Conservation (phyloP, 1,140 invertebrate species). For the Sycophila sp. region DNA sequence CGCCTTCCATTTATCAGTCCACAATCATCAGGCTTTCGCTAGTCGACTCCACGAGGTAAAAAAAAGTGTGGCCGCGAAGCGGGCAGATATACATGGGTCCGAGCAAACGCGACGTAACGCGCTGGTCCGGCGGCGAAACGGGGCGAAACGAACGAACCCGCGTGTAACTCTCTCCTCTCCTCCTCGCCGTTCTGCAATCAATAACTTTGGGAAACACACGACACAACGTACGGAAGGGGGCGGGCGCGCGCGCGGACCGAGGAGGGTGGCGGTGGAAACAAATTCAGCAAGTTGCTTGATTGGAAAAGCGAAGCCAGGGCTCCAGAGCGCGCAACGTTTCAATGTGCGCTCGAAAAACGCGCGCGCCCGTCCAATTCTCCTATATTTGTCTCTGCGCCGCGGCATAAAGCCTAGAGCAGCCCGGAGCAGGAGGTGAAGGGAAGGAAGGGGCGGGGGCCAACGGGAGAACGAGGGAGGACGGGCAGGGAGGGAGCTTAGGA, state of each 20-base stretch:
- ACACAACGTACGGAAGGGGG: too few relatives aligned
- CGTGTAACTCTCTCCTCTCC: neutral
- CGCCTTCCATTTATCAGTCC: slow-evolving; percentile 43
- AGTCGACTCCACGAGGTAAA: neutral
- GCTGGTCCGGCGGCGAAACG: too few relatives aligned
- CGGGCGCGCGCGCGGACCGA: too few relatives aligned
- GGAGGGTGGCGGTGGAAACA: slow-evolving; percentile 62
- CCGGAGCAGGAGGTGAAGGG: too few relatives aligned
- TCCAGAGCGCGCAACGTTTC: slow-evolving; percentile 40
- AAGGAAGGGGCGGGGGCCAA: neutral
- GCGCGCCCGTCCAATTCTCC: slow-evolving; percentile 26
- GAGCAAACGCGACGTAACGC: slow-evolving; percentile 63
- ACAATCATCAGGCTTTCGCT: slow-evolving; percentile 53
- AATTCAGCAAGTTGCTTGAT: slow-evolving; percentile 68
- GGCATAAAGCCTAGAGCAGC: slow-evolving; percentile 24
- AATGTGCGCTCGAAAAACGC: slow-evolving; percentile 42
- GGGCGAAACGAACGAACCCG: slow-evolving; percentile 58
- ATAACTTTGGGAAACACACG: slow-evolving; percentile 64
- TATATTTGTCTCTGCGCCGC: slow-evolving; percentile 37
- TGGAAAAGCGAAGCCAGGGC: slow-evolving; percentile 55
- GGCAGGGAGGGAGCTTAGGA: neutral
- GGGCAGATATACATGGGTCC: slow-evolving; percentile 51
- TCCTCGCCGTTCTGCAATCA: slow-evolving; percentile 53
- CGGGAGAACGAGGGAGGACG: neutral
- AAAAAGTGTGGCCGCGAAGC: slow-evolving; percentile 42